Base-by-base conservation (phyloP, 2,797 vertebrate species). In the Sciaenops ocellatus region DNA sequence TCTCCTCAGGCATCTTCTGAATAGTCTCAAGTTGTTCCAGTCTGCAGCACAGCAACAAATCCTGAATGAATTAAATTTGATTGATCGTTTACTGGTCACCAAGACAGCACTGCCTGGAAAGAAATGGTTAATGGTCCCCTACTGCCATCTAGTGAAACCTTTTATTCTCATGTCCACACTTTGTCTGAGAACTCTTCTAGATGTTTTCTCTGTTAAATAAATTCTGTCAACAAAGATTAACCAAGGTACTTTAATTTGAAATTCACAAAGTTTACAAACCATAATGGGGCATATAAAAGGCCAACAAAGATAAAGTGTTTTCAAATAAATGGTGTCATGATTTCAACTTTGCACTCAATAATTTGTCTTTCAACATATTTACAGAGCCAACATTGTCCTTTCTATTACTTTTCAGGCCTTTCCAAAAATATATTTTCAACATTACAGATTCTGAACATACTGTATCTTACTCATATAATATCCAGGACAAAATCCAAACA, bases 81-180 rank as follows among this genome's bases (percentile, higher is more conserved):
- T 22, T 20, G 5, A 34, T 41, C 44, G 17, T 8, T 52, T 44
- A 1, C n/a, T 18, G 24, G n/a, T 22, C 26, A 56, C 3, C 69
- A 26, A 22, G 28, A 24, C 18, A 52, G 0, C 17, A 47, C 12
- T 12, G 22, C 34, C 38, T 24, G 7, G 17, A n/a, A 15, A 38
- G 12, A 38, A 12, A 26, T 3, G 3, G n/a, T 67, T 51, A 41
- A 44, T 47, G 67, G 73, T 73, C 42, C 50, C 20, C 13, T 89
- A n/a, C 85, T 86, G 91, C 91, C 92, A 62, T 67, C 88, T 93
- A 90, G 87, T 85, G 92, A 72, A 38, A 20, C 15, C 3, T 34
- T 38, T 9, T 46, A 20, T 48, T 52, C 8, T 9, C 2, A 13
- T 0, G 55, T 17, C 11, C 2, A 20, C 20, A 18, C 22, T 54